A percentile compares a stretch with the other conserved stretches of the same genome.
Conservation (phyloP, 2,888 invertebrate species). For the Nymphalis c-album region DNA sequence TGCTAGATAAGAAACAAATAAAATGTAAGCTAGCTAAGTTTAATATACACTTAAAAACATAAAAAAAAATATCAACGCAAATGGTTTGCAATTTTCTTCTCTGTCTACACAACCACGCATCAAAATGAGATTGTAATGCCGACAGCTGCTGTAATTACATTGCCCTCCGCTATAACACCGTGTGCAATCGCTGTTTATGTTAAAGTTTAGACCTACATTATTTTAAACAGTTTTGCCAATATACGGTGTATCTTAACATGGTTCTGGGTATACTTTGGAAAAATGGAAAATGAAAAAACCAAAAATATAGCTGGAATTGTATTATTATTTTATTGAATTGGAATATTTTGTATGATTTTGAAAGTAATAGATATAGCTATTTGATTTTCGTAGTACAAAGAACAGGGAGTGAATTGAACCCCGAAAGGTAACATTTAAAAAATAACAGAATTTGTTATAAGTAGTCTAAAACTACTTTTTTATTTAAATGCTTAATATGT, state of each 20-base stretch:
- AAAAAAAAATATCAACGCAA: not conserved
- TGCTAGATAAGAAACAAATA: not conserved
- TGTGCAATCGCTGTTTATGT: constrained; percentile 5
- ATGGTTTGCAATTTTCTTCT: constrained; percentile 4
- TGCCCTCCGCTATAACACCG: constrained; percentile 1
- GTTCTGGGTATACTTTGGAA: too few species aligned
- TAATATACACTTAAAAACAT: not conserved
- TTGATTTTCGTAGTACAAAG: too few species aligned
- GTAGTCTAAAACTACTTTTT: too few species aligned
- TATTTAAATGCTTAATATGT: too few species aligned
- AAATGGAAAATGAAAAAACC: too few species aligned
- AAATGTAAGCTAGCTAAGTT: not conserved
- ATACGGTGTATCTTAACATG: not conserved
- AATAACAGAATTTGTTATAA: too few species aligned
- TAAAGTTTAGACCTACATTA: not conserved
- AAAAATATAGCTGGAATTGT: too few species aligned
- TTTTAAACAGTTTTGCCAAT: not conserved
- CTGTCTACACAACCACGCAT: constrained; percentile 2
- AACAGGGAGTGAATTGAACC: too few species aligned
- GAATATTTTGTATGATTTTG: too few species aligned
- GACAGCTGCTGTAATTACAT: constrained; percentile 9
- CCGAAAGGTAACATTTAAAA: too few species aligned
- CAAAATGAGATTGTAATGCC: constrained; percentile 1
- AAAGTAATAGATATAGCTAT: too few species aligned
- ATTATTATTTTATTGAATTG: too few species aligned